Conservation (phyloP, 2,113 vertebrate species). For the Entelurus aequoreus region DNA sequence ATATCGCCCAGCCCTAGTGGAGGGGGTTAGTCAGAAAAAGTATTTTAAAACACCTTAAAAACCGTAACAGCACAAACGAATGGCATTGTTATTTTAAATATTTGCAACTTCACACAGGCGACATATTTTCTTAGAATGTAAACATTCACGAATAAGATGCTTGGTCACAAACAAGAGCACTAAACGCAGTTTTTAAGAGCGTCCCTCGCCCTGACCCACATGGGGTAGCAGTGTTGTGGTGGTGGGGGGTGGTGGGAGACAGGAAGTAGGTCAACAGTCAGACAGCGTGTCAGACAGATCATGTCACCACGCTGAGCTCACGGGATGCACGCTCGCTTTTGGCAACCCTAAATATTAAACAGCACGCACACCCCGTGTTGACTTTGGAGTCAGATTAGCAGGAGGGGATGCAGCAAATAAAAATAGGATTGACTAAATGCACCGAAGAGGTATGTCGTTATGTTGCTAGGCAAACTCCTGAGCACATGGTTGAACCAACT, state of each 20-base stretch:
- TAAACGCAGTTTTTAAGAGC: conserved; percentile 24
- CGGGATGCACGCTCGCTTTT: conserved; percentile 45
- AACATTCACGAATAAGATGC: not conserved
- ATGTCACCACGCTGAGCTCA: conserved; percentile 55
- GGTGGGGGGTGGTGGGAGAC: not conserved
- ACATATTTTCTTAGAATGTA: not conserved
- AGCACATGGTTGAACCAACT: conserved; percentile 64
- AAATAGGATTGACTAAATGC: conserved; percentile 1
- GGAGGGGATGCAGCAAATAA: not conserved
- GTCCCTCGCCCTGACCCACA: conserved; percentile 59
- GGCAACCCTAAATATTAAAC: conserved; percentile 27
- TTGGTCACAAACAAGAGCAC: not conserved
- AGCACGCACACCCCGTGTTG: conserved; percentile 14
- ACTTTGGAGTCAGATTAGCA: not conserved
- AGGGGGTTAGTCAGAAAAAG: too few relatives aligned
- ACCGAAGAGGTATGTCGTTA: conserved; percentile 31
- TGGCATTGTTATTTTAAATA: too few relatives aligned
- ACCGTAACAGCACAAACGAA: too few relatives aligned
- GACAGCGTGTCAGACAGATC: conserved; percentile 69
- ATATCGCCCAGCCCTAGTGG: too few relatives aligned
- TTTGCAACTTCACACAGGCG: too few relatives aligned
- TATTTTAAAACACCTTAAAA: too few relatives aligned
- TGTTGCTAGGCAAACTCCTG: conserved; percentile 63
- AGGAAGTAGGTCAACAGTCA: conserved; percentile 70
- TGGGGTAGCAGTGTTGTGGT: conserved; percentile 15